phyloP scores from a whole-genome alignment of 64 coral and sea anemone genomes.

The Stichodactyla mertensii region DNA sequence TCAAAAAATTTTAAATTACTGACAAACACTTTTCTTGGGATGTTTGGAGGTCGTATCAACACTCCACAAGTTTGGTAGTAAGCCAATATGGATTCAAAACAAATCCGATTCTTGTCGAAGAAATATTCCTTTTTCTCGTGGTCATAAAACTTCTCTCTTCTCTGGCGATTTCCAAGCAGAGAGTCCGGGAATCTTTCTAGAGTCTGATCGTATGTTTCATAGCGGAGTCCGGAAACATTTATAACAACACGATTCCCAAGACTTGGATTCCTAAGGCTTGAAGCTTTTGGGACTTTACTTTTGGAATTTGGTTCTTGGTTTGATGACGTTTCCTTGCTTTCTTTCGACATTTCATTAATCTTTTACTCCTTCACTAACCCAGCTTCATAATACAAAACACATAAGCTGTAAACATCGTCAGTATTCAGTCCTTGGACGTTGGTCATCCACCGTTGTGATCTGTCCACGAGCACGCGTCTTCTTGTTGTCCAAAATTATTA shows the following conservation, averaged over 20 bases:
- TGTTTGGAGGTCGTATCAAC: constrained; percentile 68
- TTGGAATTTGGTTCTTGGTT: neutral
- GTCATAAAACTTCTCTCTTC: constrained; percentile 80
- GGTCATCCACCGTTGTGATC: neutral
- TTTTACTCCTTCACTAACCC: neutral
- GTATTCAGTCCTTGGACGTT: too few species aligned
- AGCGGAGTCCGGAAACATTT: constrained; percentile 85
- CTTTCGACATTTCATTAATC: neutral
- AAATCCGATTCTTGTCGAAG: constrained; percentile 91
- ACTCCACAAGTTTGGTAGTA: constrained; percentile 97
- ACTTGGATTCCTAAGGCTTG: constrained; percentile 8
- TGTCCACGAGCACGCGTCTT: neutral
- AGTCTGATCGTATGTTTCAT: constrained; percentile 85
- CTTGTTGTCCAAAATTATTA: neutral
- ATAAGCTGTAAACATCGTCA: neutral
- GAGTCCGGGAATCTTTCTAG: constrained; percentile 79
- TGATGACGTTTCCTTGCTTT: neutral
- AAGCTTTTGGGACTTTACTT: neutral
- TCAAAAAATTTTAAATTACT: constrained; percentile 93
- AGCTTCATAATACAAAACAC: neutral
- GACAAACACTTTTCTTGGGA: constrained; percentile 89
- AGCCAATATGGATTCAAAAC: constrained; percentile 92
- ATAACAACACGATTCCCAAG: constrained; percentile 64
- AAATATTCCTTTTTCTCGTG: constrained; percentile 75
- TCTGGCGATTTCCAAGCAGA: constrained; percentile 65